phyloP scores from a whole-genome alignment of 2,888 invertebrate species.

The Idaea biselata region DNA sequence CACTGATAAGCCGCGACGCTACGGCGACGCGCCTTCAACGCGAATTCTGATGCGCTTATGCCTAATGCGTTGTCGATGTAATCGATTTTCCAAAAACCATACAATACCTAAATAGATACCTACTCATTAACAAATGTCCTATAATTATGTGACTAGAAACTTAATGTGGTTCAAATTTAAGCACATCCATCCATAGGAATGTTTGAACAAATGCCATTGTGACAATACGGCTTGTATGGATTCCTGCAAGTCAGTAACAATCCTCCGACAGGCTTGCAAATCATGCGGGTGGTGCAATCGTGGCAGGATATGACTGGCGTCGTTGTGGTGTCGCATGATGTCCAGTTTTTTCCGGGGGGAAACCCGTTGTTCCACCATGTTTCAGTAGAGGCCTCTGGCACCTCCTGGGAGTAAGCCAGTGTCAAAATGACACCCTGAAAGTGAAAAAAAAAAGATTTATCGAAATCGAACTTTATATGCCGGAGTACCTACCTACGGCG shows the following conservation, averaged over 20 bases:
- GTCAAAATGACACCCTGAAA: background rate
- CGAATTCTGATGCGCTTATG: too few species aligned
- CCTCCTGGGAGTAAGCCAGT: background rate
- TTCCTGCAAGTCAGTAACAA: slow-evolving; percentile 27
- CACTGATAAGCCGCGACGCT: too few species aligned
- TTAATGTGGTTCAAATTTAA: background rate
- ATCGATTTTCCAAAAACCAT: too few species aligned
- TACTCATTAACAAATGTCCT: slow-evolving; percentile 3
- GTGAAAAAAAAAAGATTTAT: too few species aligned
- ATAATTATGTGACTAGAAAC: background rate
- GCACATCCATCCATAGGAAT: slow-evolving; percentile 43
- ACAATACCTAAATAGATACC: background rate
- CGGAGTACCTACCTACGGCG: too few species aligned
- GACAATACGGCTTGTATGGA: slow-evolving; percentile 15
- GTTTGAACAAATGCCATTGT: slow-evolving; percentile 38
- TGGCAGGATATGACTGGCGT: slow-evolving; percentile 42
- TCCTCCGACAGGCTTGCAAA: slow-evolving; percentile 54
- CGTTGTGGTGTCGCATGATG: slow-evolving; percentile 39
- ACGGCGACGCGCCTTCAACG: too few species aligned
- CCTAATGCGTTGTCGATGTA: too few species aligned
- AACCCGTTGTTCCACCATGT: background rate
- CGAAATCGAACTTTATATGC: too few species aligned
- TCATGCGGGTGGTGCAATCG: slow-evolving; percentile 49
- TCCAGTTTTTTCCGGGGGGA: slow-evolving; percentile 30
- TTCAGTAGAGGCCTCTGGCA: background rate